Evolutionary conservation across 2,888 invertebrate species (phyloP).

Genomic region (Tuberolachnus salignus): DNA sequence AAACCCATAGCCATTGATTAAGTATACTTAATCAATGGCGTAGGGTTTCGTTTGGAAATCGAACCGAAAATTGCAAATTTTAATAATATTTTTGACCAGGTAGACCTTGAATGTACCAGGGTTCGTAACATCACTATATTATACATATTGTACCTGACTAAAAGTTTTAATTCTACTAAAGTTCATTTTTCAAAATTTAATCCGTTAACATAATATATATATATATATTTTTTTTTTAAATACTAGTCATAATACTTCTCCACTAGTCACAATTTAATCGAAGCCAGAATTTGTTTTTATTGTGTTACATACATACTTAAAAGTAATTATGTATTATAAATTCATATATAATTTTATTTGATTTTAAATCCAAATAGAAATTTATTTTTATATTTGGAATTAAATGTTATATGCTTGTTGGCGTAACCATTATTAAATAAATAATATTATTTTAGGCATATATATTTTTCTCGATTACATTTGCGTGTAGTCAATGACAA

Average conservation of each 20-base stretch:
- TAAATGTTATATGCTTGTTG: conserved; percentile 14
- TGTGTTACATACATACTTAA: conserved; percentile 44
- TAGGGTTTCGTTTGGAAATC: too few species aligned
- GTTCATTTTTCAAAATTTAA: conserved; percentile 44
- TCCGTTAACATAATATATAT: not conserved
- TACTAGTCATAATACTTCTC: conserved; percentile 46
- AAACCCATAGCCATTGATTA: too few species aligned
- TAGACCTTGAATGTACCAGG: too few species aligned
- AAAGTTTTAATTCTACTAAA: conserved; percentile 11
- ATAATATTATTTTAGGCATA: conserved; percentile 28
- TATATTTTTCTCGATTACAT: conserved; percentile 25
- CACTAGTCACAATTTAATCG: conserved; percentile 55
- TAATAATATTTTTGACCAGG: too few species aligned
- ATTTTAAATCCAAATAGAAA: conserved; percentile 45
- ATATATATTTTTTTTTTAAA: conserved; percentile 30
- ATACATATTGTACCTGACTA: conserved; percentile 30
- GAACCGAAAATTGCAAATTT: too few species aligned
- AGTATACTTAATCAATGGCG: too few species aligned
- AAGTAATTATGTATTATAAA: conserved; percentile 44
- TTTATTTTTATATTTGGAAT: conserved; percentile 40
- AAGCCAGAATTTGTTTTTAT: conserved; percentile 48
- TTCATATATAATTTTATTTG: conserved; percentile 8
- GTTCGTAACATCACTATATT: not conserved
- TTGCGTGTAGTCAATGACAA: conserved; percentile 14
- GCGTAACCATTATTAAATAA: conserved; percentile 26